Conservation (phyloP, 2,888 invertebrate genomes). For the Agrypnus murinus region DNA sequence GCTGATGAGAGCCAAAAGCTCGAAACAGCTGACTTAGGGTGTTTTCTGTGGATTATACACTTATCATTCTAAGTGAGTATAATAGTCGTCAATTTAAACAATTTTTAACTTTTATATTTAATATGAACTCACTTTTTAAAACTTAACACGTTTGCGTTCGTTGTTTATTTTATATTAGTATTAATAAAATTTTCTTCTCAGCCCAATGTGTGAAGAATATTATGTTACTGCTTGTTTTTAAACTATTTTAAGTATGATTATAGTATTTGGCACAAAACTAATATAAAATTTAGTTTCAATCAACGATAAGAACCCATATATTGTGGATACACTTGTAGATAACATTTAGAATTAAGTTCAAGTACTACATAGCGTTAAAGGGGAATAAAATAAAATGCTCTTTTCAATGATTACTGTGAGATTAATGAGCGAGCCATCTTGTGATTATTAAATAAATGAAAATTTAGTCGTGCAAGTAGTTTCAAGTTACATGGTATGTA, state of each 20-base stretch:
- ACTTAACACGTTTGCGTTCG: too few relatives aligned
- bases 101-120: too few relatives aligned
- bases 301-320: constrained; percentile 60
- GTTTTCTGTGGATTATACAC: too few relatives aligned
- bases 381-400: constrained; percentile 35
- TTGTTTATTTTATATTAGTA: too few relatives aligned
- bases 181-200: too few relatives aligned
- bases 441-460: constrained; percentile 44
- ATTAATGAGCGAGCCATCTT: constrained; percentile 38
- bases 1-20: too few relatives aligned
- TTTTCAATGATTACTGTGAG: constrained; percentile 34
- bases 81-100: too few relatives aligned
- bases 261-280: constrained; percentile 43
- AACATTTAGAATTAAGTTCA: constrained; percentile 24
- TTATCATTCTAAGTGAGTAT: too few relatives aligned
- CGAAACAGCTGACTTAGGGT: too few relatives aligned
- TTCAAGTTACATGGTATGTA: constrained; percentile 31
- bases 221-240: too few relatives aligned
- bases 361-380: constrained; percentile 25
- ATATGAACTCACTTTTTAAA: too few relatives aligned
- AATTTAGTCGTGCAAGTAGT: constrained; percentile 15
- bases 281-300: constrained; percentile 42
- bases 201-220: too few relatives aligned
- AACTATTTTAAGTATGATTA: constrained; percentile 35
- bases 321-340: constrained; percentile 58